Conservation (phyloP, 2,888 invertebrate species). For the Anagyrus pseudococci region DNA sequence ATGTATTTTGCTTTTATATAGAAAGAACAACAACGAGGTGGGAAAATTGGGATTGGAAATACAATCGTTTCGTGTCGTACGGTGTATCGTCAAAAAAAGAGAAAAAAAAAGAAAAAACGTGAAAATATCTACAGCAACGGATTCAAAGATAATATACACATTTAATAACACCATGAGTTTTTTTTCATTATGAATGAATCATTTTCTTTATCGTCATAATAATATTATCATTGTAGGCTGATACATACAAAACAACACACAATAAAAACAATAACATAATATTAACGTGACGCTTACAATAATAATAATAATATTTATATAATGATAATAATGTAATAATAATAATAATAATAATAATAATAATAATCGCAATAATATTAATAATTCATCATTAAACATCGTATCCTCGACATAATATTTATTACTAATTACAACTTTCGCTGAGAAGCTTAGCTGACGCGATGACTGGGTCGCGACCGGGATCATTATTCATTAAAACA, state of each 20-base stretch:
- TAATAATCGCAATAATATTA: conserved; percentile 52
- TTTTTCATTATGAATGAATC: conserved; percentile 51
- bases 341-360: conserved; percentile 57
- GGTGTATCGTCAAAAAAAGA: background rate
- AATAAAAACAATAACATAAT: conserved; percentile 63
- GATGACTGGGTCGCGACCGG: conserved; percentile 52
- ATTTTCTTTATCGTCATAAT: conserved; percentile 49
- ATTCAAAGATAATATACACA: conserved; percentile 55
- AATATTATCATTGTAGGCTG: conserved; percentile 53
- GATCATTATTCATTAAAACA: conserved; percentile 32
- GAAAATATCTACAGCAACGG: conserved; percentile 48
- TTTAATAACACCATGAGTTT: conserved; percentile 54
- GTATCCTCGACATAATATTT: conserved; percentile 55
- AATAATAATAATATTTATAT: conserved; percentile 59
- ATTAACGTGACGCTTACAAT: conserved; percentile 62
- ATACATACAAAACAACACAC: conserved; percentile 65
- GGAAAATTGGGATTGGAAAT: conserved; percentile 38
- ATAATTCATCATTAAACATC: conserved; percentile 46
- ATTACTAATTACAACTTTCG: conserved; percentile 57
- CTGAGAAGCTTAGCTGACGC: conserved; percentile 51
- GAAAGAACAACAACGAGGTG: conserved; percentile 40
- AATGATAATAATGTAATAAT: conserved; percentile 62
- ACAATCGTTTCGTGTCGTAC: conserved; percentile 39
- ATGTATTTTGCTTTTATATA: conserved; percentile 28
- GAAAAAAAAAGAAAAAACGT: conserved; percentile 37